Conservation (phyloP, 2,888 invertebrate species). For the Morpho achilles region DNA sequence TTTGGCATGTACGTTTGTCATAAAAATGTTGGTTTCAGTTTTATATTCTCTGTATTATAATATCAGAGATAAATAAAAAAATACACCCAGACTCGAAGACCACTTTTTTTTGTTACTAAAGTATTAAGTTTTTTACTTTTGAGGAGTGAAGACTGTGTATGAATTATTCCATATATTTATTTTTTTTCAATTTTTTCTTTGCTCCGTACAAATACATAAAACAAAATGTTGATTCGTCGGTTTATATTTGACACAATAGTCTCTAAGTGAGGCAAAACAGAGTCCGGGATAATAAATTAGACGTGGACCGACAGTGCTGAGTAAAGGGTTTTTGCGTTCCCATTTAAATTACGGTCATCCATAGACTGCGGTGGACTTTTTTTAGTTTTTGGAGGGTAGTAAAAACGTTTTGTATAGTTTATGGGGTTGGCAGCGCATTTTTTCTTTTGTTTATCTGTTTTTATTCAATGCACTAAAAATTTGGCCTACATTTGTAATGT, state of each 20-base stretch:
- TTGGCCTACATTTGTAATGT: slow-evolving; percentile 3
- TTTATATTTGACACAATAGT: slow-evolving; percentile 14
- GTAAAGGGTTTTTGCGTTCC: slow-evolving; percentile 20
- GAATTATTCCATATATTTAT: no score
- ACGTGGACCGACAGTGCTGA: slow-evolving; percentile 15
- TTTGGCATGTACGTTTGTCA: no score
- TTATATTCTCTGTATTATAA: no score
- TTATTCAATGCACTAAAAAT: neutral
- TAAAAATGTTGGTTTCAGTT: no score
- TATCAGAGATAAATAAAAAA: no score
- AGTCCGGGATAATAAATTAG: slow-evolving; percentile 23
- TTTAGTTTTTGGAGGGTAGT: slow-evolving; percentile 8
- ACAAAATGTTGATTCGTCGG: neutral
- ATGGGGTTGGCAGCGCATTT: slow-evolving; percentile 6
- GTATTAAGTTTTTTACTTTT: no score
- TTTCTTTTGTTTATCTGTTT: slow-evolving; percentile 6
- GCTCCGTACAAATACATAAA: neutral
- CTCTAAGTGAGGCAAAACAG: slow-evolving; percentile 21
- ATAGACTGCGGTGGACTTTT: slow-evolving; percentile 19
- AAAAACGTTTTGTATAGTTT: slow-evolving; percentile 12
- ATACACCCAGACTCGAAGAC: no score
- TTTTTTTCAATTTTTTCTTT: no score
- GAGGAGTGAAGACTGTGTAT: no score
- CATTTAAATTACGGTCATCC: slow-evolving; percentile 25
- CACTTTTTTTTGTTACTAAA: neutral